Percentiles rank a stretch among this genome's conserved stretches.
These are phyloP conservation scores for Drosophila fungiperda DNA, from an alignment of 2,888 invertebrate species.

Conservation along the genomic window DNA sequence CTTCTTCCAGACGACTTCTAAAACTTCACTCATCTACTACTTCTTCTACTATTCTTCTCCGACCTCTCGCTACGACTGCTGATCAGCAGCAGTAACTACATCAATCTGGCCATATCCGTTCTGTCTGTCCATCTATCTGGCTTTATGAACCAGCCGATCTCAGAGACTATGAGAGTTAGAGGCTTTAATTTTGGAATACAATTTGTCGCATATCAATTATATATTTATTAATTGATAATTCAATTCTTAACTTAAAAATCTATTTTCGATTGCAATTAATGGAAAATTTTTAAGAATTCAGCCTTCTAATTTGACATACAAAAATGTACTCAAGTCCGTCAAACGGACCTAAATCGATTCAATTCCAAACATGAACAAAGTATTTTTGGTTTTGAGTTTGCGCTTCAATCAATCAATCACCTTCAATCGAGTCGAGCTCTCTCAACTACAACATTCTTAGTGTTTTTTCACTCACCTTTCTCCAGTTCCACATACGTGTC, in stretches of 20 bases:
- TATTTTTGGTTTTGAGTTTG: no score
- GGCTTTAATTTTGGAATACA: background rate
- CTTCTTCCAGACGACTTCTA: no score
- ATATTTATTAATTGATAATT: no score
- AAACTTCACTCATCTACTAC: no score
- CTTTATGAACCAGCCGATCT: background rate
- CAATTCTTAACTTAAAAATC: background rate
- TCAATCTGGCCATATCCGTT: background rate
- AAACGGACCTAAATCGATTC: background rate
- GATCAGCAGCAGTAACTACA: background rate
- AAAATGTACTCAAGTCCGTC: background rate
- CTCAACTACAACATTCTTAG: no score
- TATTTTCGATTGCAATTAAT: background rate
- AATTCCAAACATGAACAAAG: no score
- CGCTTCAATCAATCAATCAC: no score
- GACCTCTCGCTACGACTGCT: no score
- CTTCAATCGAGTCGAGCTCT: no score
- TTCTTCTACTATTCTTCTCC: no score
- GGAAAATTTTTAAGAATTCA: fast-evolving
- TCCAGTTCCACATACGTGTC: slow-evolving; percentile 44
- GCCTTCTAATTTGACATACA: no score
- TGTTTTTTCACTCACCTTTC: slow-evolving; percentile 35
- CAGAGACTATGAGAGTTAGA: background rate
- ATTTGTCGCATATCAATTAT: background rate
- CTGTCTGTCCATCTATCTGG: background rate